Evolutionary conservation across 2,888 invertebrate genomes (phyloP), one percentile per base, ranked within the genome.

Genomic region (Leptura quadrifasciata): DNA sequence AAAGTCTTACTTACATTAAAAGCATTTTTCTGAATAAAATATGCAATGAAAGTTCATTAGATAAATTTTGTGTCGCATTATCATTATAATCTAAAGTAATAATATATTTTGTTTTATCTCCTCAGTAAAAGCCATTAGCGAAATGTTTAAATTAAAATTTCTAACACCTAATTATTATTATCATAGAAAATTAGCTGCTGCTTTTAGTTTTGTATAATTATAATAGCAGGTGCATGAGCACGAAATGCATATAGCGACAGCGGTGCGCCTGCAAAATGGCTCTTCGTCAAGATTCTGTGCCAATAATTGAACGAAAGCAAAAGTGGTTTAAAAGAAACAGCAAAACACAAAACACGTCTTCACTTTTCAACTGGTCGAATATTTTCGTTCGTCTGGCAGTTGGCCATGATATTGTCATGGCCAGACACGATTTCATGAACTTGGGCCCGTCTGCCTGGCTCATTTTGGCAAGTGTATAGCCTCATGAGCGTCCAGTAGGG

Each of bases 331-430:
- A 79, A 83, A 82, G 80, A 83, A 81, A 81, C 77, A 75, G 78
- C 65, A 54, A 68, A 80, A 80, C 82, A 78, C 72, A 69, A 76
- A 82, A 76, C 77, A 75, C 79, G 82, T 84, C 83, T 84, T 84
- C 83, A 81, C 82, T 83, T 84, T 84, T 84, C 79, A 83, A 81
- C 83, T 79, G 81, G 81, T 79, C 83, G 81, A 84, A 86, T 85
- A 85, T 84, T 86, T 85, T 84, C 83, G 86, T 85, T 84, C 83
- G 86, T 86, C 86, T 86, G 86, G 84, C 83, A 82, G 84, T 83
- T 86, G 86, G 86, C 86, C 86, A 85, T 86, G 86, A 86, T 83
- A 81, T 75, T 81, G 81, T 82, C 85, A 85, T 79, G 85, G 85
- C 83, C 85, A 84, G 82, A 81, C 84, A 70, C 81, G 80, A 81